phyloP scores from a whole-genome alignment of 1,140 invertebrate species.

The Dufourea novaeangliae region DNA sequence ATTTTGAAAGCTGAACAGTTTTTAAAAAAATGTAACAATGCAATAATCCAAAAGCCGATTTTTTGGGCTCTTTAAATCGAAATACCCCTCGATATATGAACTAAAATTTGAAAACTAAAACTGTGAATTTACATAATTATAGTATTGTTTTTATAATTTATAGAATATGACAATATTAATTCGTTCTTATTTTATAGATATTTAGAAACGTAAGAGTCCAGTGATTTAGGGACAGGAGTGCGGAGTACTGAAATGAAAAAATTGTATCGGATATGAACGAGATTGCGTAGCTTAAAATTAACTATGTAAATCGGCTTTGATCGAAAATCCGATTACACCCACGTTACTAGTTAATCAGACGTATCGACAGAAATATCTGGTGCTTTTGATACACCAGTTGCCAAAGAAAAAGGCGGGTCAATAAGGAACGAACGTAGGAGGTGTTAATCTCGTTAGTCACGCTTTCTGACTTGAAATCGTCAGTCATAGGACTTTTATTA shows the following conservation, averaged over 20 bases:
- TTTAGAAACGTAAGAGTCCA: too few relatives aligned
- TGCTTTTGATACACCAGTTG: constrained; percentile 2
- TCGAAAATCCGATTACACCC: constrained; percentile 25
- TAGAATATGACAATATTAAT: too few relatives aligned
- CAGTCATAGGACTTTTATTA: too few relatives aligned
- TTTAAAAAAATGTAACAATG: too few relatives aligned
- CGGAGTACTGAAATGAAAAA: neutral
- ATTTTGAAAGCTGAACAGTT: too few relatives aligned
- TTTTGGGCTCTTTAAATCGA: too few relatives aligned
- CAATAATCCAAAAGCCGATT: too few relatives aligned
- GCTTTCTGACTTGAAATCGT: neutral
- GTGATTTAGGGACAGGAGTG: neutral
- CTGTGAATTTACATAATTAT: too few relatives aligned
- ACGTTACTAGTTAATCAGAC: neutral
- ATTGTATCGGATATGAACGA: neutral
- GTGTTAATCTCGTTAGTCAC: constrained; percentile 3
- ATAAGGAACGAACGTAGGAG: constrained; percentile 9
- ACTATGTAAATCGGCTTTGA: neutral
- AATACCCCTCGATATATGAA: too few relatives aligned
- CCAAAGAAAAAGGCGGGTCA: constrained; percentile 6
- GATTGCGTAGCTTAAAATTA: neutral
- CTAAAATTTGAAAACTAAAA: too few relatives aligned
- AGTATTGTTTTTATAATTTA: too few relatives aligned
- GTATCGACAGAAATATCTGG: constrained; percentile 13
- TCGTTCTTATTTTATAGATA: too few relatives aligned